Base-by-base conservation (phyloP, 2,113 vertebrate genomes). In the Mesocricetus auratus region DNA sequence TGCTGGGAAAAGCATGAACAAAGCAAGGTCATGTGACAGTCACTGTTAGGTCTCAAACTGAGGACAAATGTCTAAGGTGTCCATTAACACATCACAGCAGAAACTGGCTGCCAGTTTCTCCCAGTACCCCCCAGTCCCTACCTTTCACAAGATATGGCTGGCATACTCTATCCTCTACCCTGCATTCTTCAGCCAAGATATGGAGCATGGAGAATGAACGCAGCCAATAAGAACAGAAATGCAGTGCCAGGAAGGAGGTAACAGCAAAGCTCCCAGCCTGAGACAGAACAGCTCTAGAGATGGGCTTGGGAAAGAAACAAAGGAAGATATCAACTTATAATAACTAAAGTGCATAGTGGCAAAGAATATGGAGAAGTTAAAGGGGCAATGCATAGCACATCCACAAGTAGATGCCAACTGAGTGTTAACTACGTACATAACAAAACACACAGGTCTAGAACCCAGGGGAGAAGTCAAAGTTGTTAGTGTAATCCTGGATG, bases 261-360 rank as follows among this genome's bases (percentile, higher is more conserved):
- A 58, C 12, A 50, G 26, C 77, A 42, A 91, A 91, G 33, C 19
- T 71, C 2, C 47, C 90, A 71, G 71, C 58, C 15, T 45, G 16
- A 78, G 42, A 78, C 62, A 94, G 78, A n/a, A 86, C 8, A 87
- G 75, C 15, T 95, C 88, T 77, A 60, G 77, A 90, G 60, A 88
- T 36, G 88, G 7, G 9, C 71, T 83, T n/a, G 17, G 29, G 64
- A 92, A 56, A 89, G 22, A 77, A n/a, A 42, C 60, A 62, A 62
- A 24, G 60, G 60, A 62, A 19, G 7, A 62, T 60, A 19, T 62
- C 22, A 62, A 62, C 21, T 62, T 22, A 62, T 1, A 62, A 62
- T 62, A 62, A 62, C 60, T 62, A 13, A 85, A 56, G 73, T 92
- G 71, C 33, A 79, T 31, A 33, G 24, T n/a, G 74, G 16, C 33